These are phyloP conservation scores for Naso thynnoides DNA, from an alignment of 2,797 vertebrate species.

Conservation along the genomic window DNA sequence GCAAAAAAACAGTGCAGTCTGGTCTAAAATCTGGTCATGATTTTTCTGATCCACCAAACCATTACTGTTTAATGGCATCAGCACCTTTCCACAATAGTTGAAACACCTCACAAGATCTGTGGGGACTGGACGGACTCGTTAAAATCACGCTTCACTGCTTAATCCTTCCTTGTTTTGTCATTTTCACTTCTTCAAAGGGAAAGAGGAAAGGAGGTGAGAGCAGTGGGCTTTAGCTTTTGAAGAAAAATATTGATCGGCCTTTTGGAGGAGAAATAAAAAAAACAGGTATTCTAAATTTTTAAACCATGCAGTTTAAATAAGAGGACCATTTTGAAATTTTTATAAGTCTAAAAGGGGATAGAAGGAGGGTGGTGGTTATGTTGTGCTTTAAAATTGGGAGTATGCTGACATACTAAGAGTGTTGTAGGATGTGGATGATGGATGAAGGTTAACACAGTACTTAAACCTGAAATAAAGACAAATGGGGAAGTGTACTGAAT, in stretches of 20 bases:
- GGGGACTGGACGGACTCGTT: constrained; percentile 70
- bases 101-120: constrained; percentile 55
- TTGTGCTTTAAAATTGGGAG: constrained; percentile 13
- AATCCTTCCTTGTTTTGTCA: constrained; percentile 71
- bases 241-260: constrained; percentile 47
- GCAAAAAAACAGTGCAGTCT: not conserved
- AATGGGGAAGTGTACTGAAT: not conserved
- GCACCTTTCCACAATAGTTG: constrained; percentile 49
- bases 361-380: not conserved
- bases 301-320: not conserved
- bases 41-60: constrained; percentile 24
- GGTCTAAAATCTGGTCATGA: constrained; percentile 19
- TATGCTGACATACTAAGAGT: constrained; percentile 6
- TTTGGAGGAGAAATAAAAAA: not conserved
- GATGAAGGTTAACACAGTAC: constrained; percentile 28
- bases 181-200: constrained; percentile 66
- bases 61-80: constrained; percentile 27
- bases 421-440: constrained; percentile 24
- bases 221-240: constrained; percentile 12
- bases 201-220: constrained; percentile 18
- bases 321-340: not conserved
- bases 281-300: not conserved
- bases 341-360: not conserved
- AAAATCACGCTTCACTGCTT: constrained; percentile 77
- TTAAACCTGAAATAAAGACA: not conserved